phyloP scores from a whole-genome alignment of 2,797 vertebrate species.

The Trematomus bernacchii region DNA sequence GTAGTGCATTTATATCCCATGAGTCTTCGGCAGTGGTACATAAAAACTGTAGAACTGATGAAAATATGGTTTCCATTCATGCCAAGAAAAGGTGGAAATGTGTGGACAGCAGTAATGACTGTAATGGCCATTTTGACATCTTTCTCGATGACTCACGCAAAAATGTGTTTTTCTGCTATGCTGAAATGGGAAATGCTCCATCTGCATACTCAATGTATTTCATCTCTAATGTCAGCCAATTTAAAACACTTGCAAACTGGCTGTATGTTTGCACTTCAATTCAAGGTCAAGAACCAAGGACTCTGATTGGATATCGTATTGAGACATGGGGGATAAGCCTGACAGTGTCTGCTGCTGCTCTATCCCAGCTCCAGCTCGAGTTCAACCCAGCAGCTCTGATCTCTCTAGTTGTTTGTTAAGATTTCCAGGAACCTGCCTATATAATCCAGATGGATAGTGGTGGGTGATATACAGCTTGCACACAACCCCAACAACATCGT shows the following conservation, averaged over 20 bases:
- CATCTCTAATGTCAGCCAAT: constrained; percentile 26
- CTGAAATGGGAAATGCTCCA: background rate
- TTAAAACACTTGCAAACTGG: constrained; percentile 14
- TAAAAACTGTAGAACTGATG: constrained; percentile 7
- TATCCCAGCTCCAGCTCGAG: constrained; percentile 36
- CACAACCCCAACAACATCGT: constrained; percentile 45
- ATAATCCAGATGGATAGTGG: constrained; percentile 60
- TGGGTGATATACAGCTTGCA: constrained; percentile 64
- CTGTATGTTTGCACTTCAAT: constrained; percentile 28
- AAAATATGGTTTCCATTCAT: constrained; percentile 5
- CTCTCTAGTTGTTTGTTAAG: constrained; percentile 38
- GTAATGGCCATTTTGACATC: too few species aligned
- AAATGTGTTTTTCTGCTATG: too few species aligned
- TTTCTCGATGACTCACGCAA: too few species aligned
- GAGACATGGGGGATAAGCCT: constrained; percentile 27
- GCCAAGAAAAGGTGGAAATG: constrained; percentile 3
- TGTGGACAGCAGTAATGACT: background rate
- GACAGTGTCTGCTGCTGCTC: constrained; percentile 32
- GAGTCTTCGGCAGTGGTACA: background rate
- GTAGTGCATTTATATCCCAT: background rate
- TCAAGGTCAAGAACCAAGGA: constrained; percentile 49
- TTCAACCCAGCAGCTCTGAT: constrained; percentile 40
- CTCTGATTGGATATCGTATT: constrained; percentile 62
- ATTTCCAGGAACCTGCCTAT: constrained; percentile 56
- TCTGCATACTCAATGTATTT: constrained; percentile 29